Conservation (phyloP, 2,888 invertebrate species). For the Habroteleia sp. region DNA sequence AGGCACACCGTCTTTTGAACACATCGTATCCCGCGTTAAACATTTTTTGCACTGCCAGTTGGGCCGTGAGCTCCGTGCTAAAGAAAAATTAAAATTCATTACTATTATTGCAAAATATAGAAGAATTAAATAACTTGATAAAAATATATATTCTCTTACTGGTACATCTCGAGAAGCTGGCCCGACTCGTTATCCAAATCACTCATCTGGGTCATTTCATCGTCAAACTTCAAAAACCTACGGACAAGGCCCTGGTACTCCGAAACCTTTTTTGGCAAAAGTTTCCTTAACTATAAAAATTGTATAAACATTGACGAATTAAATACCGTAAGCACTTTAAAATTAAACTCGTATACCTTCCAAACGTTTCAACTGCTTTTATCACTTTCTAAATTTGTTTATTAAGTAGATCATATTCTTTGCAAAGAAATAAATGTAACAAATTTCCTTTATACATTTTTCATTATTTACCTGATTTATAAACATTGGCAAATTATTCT, state of each 20-base stretch:
- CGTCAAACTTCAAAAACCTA: slow-evolving; percentile 83
- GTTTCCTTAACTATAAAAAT: slow-evolving; percentile 74
- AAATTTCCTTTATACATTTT: too few species aligned
- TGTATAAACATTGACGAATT: background rate
- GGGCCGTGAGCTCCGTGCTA: slow-evolving; percentile 73
- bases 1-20: slow-evolving; percentile 58
- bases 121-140: background rate
- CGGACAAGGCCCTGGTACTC: slow-evolving; percentile 81
- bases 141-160: slow-evolving; percentile 71
- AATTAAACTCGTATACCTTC: too few species aligned
- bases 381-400: too few species aligned
- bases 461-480: slow-evolving; percentile 80
- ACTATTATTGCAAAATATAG: background rate
- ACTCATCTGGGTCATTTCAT: slow-evolving; percentile 83
- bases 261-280: slow-evolving; percentile 75
- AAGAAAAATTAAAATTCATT: slow-evolving; percentile 28
- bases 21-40: slow-evolving; percentile 73
- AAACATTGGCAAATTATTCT: slow-evolving; percentile 83
- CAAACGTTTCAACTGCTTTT: too few species aligned
- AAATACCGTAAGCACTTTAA: too few species aligned
- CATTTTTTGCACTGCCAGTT: slow-evolving; percentile 71
- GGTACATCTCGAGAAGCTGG: slow-evolving; percentile 82
- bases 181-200: slow-evolving; percentile 83
- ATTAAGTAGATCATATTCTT: too few species aligned
- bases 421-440: too few species aligned